These are phyloP conservation scores for Tipula unca DNA, from an alignment of 2,888 invertebrate genomes.

Conservation along the genomic window DNA sequence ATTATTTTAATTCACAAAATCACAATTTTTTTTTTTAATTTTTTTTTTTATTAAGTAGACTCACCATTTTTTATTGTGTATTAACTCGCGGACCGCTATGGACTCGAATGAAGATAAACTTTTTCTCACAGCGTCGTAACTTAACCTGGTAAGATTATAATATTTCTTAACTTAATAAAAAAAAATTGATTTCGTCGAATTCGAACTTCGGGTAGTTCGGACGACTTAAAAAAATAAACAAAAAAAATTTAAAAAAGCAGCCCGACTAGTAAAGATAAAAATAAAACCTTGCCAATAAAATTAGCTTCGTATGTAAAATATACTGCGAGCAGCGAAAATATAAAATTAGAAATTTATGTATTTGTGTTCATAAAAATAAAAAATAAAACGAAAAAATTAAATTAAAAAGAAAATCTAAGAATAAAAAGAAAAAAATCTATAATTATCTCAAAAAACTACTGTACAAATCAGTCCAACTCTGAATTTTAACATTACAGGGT, in stretches of 20 bases:
- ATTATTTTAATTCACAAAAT: background rate
- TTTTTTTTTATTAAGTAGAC: conserved; percentile 28
- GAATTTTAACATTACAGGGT: background rate
- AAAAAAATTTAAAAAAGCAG: background rate
- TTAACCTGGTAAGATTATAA: conserved; percentile 14
- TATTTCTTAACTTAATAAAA: background rate
- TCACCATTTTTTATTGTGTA: conserved; percentile 62
- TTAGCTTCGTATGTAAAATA: background rate
- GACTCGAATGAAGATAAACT: conserved; percentile 38
- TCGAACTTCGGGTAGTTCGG: background rate
- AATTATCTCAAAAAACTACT: background rate
- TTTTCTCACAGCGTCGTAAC: conserved; percentile 1
- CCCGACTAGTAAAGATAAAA: background rate
- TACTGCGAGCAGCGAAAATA: background rate
- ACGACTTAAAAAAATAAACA: background rate
- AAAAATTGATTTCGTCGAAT: background rate
- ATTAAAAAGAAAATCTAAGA: background rate
- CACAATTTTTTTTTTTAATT: background rate
- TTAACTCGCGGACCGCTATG: conserved; percentile 46
- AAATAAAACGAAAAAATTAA: background rate
- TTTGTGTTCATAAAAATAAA: background rate
- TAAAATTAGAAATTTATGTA: background rate
- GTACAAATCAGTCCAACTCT: conserved; percentile 8
- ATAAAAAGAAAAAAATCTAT: background rate
- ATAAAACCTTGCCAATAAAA: conserved; percentile 8